phyloP scores from a whole-genome alignment of 2,888 invertebrate genomes.

The Chydorus sphaericus region DNA sequence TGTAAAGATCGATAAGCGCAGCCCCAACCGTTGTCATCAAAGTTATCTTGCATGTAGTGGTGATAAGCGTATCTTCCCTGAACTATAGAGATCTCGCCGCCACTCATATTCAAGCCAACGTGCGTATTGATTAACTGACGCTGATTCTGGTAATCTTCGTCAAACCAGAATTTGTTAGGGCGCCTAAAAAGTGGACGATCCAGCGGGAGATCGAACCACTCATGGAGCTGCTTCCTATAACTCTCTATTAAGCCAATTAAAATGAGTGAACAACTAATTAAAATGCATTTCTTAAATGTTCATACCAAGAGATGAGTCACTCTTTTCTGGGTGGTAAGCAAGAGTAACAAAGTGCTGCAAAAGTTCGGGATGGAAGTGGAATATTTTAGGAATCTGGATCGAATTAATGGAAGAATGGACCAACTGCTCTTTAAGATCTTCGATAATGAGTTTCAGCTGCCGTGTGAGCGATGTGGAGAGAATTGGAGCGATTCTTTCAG shows the following conservation, averaged over 20 bases:
- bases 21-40: conserved; percentile 98
- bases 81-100: conserved; percentile 34
- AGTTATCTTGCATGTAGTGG: conserved; percentile 89
- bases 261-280: conserved; percentile 8
- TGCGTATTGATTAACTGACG: conserved; percentile 57
- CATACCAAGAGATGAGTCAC: conserved; percentile 54
- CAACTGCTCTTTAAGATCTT: conserved; percentile 43
- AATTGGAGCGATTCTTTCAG: conserved; percentile 51
- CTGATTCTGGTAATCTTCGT: conserved; percentile 30
- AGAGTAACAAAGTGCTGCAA: conserved; percentile 63
- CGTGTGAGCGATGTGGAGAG: conserved; percentile 59
- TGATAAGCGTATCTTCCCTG: conserved; percentile 82
- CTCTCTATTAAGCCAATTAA: conserved; percentile 36
- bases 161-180: conserved; percentile 39
- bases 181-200: conserved; percentile 59
- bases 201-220: conserved; percentile 48
- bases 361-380: conserved; percentile 55
- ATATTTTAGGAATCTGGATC: conserved; percentile 45
- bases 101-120: conserved; percentile 37
- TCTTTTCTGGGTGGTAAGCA: conserved; percentile 47
- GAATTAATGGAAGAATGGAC: conserved; percentile 33
- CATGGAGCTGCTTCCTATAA: conserved; percentile 51
- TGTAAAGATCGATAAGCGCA: conserved; percentile 97
- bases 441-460: conserved; percentile 48
- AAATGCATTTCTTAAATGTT: no score